Evolutionary conservation across 2,888 invertebrate species (phyloP).

Genomic region (Neoscelio sp.): DNA sequence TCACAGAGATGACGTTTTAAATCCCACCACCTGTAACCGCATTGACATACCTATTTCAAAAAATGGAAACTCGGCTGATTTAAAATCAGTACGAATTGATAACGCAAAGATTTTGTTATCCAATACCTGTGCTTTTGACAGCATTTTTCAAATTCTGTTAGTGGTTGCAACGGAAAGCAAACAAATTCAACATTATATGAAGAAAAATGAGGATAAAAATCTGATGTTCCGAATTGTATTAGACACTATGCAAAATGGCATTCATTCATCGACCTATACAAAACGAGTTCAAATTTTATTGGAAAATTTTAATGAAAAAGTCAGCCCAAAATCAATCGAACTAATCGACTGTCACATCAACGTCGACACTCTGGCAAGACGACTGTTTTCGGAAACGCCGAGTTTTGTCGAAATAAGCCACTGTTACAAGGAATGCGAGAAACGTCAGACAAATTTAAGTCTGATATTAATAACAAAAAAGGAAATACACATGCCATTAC

Average conservation of each 20-base stretch:
- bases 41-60: not conserved
- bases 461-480: not conserved
- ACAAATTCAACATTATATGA: not conserved
- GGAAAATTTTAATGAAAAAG: not conserved
- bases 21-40: not conserved
- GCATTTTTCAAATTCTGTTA: slow-evolving; percentile 2
- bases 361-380: not conserved
- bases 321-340: not conserved
- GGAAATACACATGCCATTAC: not conserved
- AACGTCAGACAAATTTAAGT: not conserved
- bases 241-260: not conserved
- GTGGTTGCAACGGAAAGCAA: not conserved
- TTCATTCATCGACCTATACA: not conserved
- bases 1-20: not conserved
- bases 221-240: not conserved
- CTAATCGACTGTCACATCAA: slow-evolving; percentile 1
- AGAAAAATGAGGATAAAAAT: not conserved
- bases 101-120: not conserved
- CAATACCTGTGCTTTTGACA: slow-evolving; percentile 20
- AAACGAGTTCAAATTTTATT: slow-evolving; percentile 2
- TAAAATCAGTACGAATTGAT: slow-evolving; percentile 1
- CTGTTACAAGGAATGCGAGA: not conserved
- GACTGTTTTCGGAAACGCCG: not conserved
- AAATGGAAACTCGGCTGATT: not conserved
- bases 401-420: slow-evolving; percentile 9